Evolutionary conservation across 2,113 vertebrate genomes (phyloP), one percentile per base, ranked within the genome.

Genomic region (Lontra canadensis): DNA sequence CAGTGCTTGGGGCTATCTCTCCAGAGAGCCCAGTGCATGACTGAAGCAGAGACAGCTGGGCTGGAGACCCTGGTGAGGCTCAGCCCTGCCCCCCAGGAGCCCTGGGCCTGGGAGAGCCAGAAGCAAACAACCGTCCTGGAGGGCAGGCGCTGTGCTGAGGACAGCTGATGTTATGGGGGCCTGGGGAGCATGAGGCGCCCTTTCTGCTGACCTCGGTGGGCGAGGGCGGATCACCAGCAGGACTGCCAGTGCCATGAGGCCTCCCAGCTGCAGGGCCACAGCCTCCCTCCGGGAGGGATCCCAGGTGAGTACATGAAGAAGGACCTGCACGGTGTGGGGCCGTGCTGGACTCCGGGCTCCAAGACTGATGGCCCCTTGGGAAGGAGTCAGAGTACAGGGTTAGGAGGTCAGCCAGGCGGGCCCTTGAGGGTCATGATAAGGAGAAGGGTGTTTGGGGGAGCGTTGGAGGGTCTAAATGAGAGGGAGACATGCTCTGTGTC

Each of bases 191-290:
- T 0, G 9, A 20, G 52, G 14, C 0, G 0, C 57, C 93, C 57
- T 55, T 3, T 29, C 44, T 29, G 20, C n/a, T 63, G 15, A 36
- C 14, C 26, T 20, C 1, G 0, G 13, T 13, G 57, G 74, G 44
- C 7, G 18, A 1, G 23, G 0, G 49, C 4, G 6, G 7, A 5
- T 3, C 1, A 1, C 6, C 14, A 55, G 1, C 4, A 21, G 31
- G 59, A 18, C 11, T 1, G 29, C 29, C 4, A 23, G 20, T 4
- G 21, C 47, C 3, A 1, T 7, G 5, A 57, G 47, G 47, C 85
- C 31, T 57, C 34, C 80, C 11, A 6, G 13, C 59, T 17, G 1
- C 11, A 3, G 39, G 31, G 59, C 71, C 61, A 9, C 39, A 4
- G 39, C 49, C 49, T 52, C 14, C 49, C 36, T 25, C 31, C 4